phyloP scores from a whole-genome alignment of 2,113 vertebrate genomes.

The Tachuris rubrigastra region DNA sequence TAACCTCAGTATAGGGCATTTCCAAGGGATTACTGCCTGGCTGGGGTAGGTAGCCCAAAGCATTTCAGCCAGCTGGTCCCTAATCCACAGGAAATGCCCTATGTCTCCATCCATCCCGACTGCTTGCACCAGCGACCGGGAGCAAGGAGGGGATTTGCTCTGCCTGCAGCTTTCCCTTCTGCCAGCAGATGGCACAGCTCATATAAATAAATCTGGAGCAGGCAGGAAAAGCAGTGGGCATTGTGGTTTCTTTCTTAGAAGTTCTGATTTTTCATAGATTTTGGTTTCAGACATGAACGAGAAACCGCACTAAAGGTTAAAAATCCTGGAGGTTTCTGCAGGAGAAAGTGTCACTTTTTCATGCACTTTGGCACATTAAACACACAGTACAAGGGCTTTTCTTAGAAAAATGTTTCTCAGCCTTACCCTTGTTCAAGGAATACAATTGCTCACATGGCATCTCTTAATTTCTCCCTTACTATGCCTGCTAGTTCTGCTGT shows the following conservation, averaged over 20 bases:
- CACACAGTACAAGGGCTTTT: rapidly evolving
- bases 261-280: conserved; percentile 21
- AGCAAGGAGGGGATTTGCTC: background rate
- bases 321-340: background rate
- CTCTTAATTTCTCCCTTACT: background rate
- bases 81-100: conserved; percentile 65
- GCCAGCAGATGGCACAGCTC: conserved; percentile 68
- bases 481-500: background rate
- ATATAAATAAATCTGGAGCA: conserved; percentile 17
- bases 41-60: conserved; percentile 47
- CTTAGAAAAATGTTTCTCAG: background rate
- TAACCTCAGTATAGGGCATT: background rate
- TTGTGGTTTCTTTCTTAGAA: conserved; percentile 18
- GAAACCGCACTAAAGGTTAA: background rate
- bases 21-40: conserved; percentile 52
- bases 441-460: background rate
- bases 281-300: background rate
- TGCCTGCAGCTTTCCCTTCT: background rate
- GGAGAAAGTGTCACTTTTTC: background rate
- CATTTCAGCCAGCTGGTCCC: conserved; percentile 6
- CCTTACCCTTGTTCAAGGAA: background rate
- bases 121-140: background rate
- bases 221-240: background rate
- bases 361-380: rapidly evolving
- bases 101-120: conserved; percentile 31